These are phyloP conservation scores for Heteropelma amictum DNA, from an alignment of 2,888 invertebrate species.

Conservation along the genomic window DNA sequence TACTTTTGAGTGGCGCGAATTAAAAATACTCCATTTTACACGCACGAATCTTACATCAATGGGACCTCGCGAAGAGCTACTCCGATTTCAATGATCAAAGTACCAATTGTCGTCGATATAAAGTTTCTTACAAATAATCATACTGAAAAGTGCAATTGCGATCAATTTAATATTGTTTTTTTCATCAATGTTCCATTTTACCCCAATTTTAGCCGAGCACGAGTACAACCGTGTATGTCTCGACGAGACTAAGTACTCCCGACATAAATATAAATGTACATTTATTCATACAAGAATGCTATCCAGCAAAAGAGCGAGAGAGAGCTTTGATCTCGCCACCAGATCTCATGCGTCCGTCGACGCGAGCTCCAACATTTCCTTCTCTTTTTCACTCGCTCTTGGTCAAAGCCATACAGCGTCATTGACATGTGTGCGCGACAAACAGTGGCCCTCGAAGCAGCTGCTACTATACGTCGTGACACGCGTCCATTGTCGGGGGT, in stretches of 20 bases:
- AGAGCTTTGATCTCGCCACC: slow-evolving; percentile 63
- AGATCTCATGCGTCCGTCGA: slow-evolving; percentile 58
- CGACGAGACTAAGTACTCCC: slow-evolving; percentile 10
- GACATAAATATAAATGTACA: slow-evolving; percentile 17
- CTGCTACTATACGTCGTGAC: slow-evolving; percentile 73
- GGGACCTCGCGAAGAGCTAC: no score
- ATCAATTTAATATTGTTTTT: no score
- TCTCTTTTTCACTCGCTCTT: slow-evolving; percentile 18
- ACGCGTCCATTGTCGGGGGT: slow-evolving; percentile 77
- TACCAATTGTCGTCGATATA: no score
- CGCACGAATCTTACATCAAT: no score
- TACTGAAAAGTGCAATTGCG: no score
- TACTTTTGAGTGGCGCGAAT: no score
- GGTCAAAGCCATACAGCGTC: slow-evolving; percentile 40
- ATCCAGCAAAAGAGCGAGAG: slow-evolving; percentile 23
- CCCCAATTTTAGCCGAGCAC: neutral
- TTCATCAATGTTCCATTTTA: neutral
- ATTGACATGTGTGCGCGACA: slow-evolving; percentile 74
- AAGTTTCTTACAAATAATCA: no score
- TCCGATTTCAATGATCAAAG: no score
- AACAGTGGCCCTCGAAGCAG: slow-evolving; percentile 73
- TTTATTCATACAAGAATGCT: slow-evolving; percentile 26
- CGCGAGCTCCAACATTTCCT: slow-evolving; percentile 56
- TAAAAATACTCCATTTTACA: no score
- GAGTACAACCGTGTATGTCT: neutral